A percentile compares a stretch with the other conserved stretches of the same genome.
Evolutionary conservation across 2,888 invertebrate genomes (phyloP).

Genomic region (Temnothorax rugatulus): DNA sequence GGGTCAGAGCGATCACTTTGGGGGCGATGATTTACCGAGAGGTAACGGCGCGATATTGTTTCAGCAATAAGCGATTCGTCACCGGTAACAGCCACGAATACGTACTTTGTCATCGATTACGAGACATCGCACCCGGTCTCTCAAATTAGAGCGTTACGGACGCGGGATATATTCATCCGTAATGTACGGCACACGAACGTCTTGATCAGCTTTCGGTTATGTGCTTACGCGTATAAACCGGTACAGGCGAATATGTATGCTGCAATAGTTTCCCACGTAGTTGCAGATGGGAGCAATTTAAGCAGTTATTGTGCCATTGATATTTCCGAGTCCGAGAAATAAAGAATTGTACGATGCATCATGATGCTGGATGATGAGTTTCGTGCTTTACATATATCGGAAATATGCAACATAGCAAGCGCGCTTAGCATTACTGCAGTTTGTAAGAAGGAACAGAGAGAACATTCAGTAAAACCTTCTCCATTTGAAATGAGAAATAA

Average conservation of each 20-base stretch:
- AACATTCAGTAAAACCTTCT: neutral
- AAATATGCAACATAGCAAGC: neutral
- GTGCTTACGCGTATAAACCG: neutral
- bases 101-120: slow-evolving; percentile 72
- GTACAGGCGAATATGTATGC: neutral
- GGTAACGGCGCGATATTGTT: slow-evolving; percentile 43
- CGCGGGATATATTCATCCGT: slow-evolving; percentile 60
- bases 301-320: slow-evolving; percentile 29
- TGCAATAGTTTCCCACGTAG: slow-evolving; percentile 16
- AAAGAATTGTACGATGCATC: neutral
- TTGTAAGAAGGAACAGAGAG: neutral
- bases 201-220: slow-evolving; percentile 54
- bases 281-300: slow-evolving; percentile 27
- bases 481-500: neutral
- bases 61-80: slow-evolving; percentile 72
- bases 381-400: neutral
- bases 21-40: slow-evolving; percentile 37
- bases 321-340: slow-evolving; percentile 16
- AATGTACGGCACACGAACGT: slow-evolving; percentile 50
- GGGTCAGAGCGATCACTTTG: slow-evolving; percentile 5
- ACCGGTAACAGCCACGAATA: slow-evolving; percentile 62
- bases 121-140: slow-evolving; percentile 43
- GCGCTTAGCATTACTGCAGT: neutral
- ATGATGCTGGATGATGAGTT: neutral
- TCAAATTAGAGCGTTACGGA: slow-evolving; percentile 25